These are phyloP conservation scores for Phoeniculus purpureus DNA, from an alignment of 2,797 vertebrate species.

Conservation along the genomic window DNA sequence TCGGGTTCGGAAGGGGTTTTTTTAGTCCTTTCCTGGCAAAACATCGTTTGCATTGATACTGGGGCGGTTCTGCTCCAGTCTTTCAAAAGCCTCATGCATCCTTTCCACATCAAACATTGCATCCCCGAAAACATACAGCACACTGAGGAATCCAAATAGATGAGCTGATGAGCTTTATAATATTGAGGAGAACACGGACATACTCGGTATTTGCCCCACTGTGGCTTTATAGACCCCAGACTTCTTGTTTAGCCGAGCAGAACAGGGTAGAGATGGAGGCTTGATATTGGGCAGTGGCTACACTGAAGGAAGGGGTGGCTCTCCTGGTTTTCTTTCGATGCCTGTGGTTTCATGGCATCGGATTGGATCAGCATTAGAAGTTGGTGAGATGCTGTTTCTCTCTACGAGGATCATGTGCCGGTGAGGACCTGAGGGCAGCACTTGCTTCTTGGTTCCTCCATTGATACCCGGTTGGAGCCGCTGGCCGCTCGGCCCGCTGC, in stretches of 20 bases:
- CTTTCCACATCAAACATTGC: not conserved
- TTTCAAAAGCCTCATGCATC: not conserved
- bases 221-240: not conserved
- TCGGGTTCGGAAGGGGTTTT: not conserved
- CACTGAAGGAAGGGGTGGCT: not conserved
- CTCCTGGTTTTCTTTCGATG: not conserved
- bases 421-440: fast-evolving
- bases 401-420: fast-evolving
- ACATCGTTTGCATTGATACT: not conserved
- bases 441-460: fast-evolving
- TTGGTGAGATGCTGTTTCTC: not conserved
- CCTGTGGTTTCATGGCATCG: not conserved
- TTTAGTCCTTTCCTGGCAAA: not conserved
- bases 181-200: not conserved
- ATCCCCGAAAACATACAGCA: not conserved
- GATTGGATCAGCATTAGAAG: not conserved
- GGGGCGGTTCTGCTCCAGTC: not conserved
- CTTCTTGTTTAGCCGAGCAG: not conserved
- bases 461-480: fast-evolving
- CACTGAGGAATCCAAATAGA: not conserved
- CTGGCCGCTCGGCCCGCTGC: fast-evolving
- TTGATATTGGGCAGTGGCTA: not conserved
- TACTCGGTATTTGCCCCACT: not conserved
- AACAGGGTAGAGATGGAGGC: not conserved
- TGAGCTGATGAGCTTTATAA: not conserved